Percentiles rank a stretch among this genome's conserved stretches.
phyloP scores from a whole-genome alignment of 2,888 invertebrate genomes.

The Ichneumoninae sp. region DNA sequence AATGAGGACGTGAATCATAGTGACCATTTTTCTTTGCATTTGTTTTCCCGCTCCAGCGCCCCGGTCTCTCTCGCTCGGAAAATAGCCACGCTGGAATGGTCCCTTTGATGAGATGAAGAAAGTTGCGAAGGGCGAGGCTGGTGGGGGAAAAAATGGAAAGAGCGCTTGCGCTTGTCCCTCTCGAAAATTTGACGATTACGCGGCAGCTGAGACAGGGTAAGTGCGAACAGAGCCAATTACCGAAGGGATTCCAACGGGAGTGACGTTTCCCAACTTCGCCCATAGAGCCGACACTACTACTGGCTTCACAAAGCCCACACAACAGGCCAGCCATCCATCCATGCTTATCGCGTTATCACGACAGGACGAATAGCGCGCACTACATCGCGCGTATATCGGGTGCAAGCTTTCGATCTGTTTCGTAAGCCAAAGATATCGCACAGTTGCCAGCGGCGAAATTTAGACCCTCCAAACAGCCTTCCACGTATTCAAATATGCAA shows the following conservation, averaged over 20 bases:
- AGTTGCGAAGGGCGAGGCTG: slow-evolving; percentile 5
- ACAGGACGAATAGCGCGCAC: slow-evolving; percentile 52
- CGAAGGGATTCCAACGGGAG: slow-evolving; percentile 29
- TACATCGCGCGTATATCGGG: slow-evolving; percentile 23
- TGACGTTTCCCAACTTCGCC: slow-evolving; percentile 15
- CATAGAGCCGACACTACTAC: slow-evolving; percentile 8
- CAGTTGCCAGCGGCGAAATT: background rate
- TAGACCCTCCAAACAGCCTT: background rate
- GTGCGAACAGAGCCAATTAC: slow-evolving; percentile 34
- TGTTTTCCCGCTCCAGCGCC: slow-evolving; percentile 3
- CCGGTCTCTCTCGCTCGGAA: slow-evolving; percentile 14
- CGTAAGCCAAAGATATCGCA: slow-evolving; percentile 47
- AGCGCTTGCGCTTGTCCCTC: background rate
- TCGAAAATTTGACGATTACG: slow-evolving; percentile 19
- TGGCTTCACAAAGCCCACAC: slow-evolving; percentile 21
- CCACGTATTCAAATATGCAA: too few relatives aligned
- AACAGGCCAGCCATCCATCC: slow-evolving; percentile 58
- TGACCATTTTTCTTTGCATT: slow-evolving; percentile 48
- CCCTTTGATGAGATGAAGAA: slow-evolving; percentile 21
- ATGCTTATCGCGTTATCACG: slow-evolving; percentile 61
- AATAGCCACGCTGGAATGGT: slow-evolving; percentile 44
- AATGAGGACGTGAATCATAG: slow-evolving; percentile 68
- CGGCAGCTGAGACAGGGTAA: background rate
- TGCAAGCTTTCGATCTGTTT: slow-evolving; percentile 52
- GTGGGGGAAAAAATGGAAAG: background rate